Percentiles rank a stretch among this genome's conserved stretches.
Conservation (phyloP, 2,888 invertebrate species). For the Cosmia pyralina region DNA sequence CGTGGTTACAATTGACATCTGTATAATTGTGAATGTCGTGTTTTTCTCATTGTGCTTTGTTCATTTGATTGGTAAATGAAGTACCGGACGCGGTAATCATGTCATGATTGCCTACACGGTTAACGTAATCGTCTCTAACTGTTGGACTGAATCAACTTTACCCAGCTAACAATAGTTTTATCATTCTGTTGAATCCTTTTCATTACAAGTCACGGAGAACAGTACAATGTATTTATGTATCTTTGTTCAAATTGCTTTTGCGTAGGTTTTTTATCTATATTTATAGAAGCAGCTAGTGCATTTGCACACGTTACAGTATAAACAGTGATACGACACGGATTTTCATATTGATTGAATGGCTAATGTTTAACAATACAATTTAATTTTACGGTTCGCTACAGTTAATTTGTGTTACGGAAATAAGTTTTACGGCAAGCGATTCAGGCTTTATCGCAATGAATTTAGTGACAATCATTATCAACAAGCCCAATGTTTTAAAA, state of each 20-base stretch:
- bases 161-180: slow-evolving; percentile 78
- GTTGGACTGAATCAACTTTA: slow-evolving; percentile 80
- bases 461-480: slow-evolving; percentile 25
- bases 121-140: slow-evolving; percentile 81
- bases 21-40: slow-evolving; percentile 38
- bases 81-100: slow-evolving; percentile 87
- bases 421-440: slow-evolving; percentile 59
- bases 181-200: slow-evolving; percentile 71
- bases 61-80: slow-evolving; percentile 82
- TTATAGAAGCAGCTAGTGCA: slow-evolving; percentile 15
- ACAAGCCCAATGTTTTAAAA: not conserved
- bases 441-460: slow-evolving; percentile 31
- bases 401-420: slow-evolving; percentile 72
- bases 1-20: slow-evolving; percentile 34
- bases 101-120: slow-evolving; percentile 84
- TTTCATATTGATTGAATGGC: slow-evolving; percentile 66
- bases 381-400: slow-evolving; percentile 79
- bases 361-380: slow-evolving; percentile 69
- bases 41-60: slow-evolving; percentile 69
- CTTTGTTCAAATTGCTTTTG: slow-evolving; percentile 27
- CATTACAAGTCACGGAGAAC: slow-evolving; percentile 65
- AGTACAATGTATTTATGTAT: slow-evolving; percentile 28
- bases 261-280: slow-evolving; percentile 31
- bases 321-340: slow-evolving; percentile 60
- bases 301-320: slow-evolving; percentile 34